Conservation (phyloP, 1,140 invertebrate species). For the Atta texana region DNA sequence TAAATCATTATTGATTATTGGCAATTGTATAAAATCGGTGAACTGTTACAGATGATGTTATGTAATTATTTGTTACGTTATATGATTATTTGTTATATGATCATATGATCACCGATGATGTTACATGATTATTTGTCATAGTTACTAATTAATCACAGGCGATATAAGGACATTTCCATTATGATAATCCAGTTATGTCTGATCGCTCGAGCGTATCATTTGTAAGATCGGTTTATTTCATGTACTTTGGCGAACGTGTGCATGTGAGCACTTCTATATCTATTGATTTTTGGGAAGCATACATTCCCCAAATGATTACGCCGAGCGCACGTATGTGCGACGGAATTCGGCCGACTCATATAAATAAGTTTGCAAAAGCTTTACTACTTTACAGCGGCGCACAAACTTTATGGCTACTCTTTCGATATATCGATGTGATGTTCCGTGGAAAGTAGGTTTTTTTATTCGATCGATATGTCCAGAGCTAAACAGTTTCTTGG, state of each 20-base stretch:
- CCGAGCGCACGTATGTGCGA: constrained; percentile 28
- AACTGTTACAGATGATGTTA: not conserved
- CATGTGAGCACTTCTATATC: constrained; percentile 1
- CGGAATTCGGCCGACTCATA: constrained; percentile 35
- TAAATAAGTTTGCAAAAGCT: constrained; percentile 61
- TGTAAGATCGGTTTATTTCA: constrained; percentile 13
- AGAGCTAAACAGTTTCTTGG: constrained; percentile 44
- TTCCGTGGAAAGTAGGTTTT: constrained; percentile 37
- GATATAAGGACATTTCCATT: constrained; percentile 11
- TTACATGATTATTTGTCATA: not conserved
- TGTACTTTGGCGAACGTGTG: not conserved
- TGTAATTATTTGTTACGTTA: not conserved
- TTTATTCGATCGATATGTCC: constrained; percentile 49
- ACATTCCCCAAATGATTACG: constrained; percentile 53
- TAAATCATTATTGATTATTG: constrained; percentile 34
- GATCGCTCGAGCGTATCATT: constrained; percentile 24
- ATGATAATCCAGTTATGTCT: constrained; percentile 9
- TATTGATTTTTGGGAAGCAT: constrained; percentile 31
- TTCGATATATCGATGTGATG: constrained; percentile 20
- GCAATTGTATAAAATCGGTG: not conserved
- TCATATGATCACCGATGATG: not conserved
- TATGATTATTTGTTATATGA: not conserved
- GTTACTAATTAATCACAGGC: not conserved
- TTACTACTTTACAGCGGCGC: constrained; percentile 47
- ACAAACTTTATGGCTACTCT: constrained; percentile 27